Base-by-base conservation (phyloP, 2,113 vertebrate genomes). In the Chamaea fasciata region DNA sequence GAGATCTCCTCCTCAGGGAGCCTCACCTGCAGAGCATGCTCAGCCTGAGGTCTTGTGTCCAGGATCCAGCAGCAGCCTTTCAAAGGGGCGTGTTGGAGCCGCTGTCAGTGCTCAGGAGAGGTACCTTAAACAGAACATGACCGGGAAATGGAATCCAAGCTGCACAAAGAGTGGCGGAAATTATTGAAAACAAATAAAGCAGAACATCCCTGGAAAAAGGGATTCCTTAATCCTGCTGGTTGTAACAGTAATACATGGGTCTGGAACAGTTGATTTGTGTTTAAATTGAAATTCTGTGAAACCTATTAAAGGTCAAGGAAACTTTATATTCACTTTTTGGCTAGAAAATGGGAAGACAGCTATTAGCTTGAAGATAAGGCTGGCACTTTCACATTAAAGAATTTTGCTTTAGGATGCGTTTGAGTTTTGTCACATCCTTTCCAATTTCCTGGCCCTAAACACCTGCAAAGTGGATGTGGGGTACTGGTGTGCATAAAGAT, bases 1-100 rank as follows among this genome's bases (percentile, higher is more conserved):
- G 99, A 79, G 99, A 99, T 78, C 98, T 99, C 31, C 96, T 99
- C 23, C 97, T 99, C 49, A 98, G 95, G 62, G 99, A 99, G 90
- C 98, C 99, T 3, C 98, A 99, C 42, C 95, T 99, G 4, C 99
- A 99, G 97, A 99, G 99, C 97, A 98, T 99, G 98, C 99, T 99
- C 23, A 99, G 99, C 96, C 98, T 99, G 46, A 97, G 99, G 52
- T 99, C 99, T 24, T 99, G 99, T 33, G 99, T 99, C 44, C 99
- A 99, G 86, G 99, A 99, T 87, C 99, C 99, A 0, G 98, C 98
- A 76, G 98, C 98, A 1, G 99, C 99, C 49, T 99, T 99, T 96
- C 97, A 95, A 75, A 98, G 99, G 78, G 99, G 99, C 1, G 98
- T 99, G 49, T 88, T 99, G 89, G 99, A 99, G n/a, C 99, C 99